These are phyloP conservation scores for Mongoloraphidia duomilia DNA, from an alignment of 2,888 invertebrate species.

Conservation along the genomic window DNA sequence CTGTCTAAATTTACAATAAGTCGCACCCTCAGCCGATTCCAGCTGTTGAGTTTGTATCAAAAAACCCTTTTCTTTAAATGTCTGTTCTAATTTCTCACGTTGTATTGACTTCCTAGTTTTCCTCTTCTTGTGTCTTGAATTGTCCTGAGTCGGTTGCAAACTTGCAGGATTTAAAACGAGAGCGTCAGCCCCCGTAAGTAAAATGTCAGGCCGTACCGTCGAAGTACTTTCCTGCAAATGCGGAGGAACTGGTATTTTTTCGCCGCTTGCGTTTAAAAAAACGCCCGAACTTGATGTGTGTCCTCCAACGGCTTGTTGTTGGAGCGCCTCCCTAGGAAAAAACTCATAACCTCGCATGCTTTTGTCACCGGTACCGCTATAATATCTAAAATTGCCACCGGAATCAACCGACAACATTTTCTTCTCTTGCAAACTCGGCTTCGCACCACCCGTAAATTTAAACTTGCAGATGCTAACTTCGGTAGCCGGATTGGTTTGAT, in stretches of 20 bases:
- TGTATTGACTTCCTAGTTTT: conserved; percentile 73
- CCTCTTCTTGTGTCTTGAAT: conserved; percentile 38
- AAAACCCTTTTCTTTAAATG: conserved; percentile 86
- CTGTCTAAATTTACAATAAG: conserved; percentile 86
- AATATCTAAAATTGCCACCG: conserved; percentile 69
- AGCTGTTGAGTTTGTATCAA: conserved; percentile 85
- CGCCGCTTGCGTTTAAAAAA: conserved; percentile 36
- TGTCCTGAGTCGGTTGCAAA: too few relatives aligned
- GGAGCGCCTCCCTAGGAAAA: conserved; percentile 55
- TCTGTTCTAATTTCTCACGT: conserved; percentile 77
- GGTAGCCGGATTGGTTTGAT: conserved; percentile 59
- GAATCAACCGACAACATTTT: conserved; percentile 84
- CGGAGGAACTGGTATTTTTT: conserved; percentile 30
- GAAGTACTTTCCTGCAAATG: conserved; percentile 6
- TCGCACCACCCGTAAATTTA: conserved; percentile 83
- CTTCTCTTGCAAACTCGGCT: conserved; percentile 78
- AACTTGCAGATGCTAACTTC: conserved; percentile 88
- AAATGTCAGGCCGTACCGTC: conserved; percentile 19
- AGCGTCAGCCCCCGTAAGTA: neutral
- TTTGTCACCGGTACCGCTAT: conserved; percentile 73
- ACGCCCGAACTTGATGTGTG: conserved; percentile 36
- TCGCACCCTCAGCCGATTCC: conserved; percentile 84
- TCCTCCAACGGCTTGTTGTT: conserved; percentile 37
- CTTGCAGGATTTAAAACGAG: too few relatives aligned
- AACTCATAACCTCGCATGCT: conserved; percentile 64